Percentiles rank a stretch among this genome's conserved stretches.
Evolutionary conservation across 2,888 invertebrate genomes (phyloP).

Genomic region (Tetranychus truncatus): DNA sequence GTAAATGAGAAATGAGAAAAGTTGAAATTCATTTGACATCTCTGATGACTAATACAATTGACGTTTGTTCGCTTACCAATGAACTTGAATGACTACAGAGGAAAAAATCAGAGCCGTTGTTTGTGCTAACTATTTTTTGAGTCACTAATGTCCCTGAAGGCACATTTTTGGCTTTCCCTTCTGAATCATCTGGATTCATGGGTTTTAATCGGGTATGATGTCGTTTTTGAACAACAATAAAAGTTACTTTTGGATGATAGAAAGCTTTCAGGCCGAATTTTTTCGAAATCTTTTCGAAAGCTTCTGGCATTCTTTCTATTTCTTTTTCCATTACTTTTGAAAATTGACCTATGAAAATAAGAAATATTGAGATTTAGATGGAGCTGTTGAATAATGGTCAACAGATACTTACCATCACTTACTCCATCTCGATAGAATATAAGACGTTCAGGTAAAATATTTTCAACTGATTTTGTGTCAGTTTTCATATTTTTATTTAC

Average conservation of each 20-base stretch:
- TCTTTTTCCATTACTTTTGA: background rate
- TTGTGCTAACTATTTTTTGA: conserved; percentile 59
- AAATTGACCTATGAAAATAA: conserved; percentile 31
- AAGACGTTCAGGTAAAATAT: conserved; percentile 48
- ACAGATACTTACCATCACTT: conserved; percentile 39
- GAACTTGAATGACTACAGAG: conserved; percentile 46
- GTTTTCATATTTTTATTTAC: background rate
- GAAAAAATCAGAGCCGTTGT: conserved; percentile 62
- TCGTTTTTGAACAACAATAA: conserved; percentile 82
- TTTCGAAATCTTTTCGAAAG: conserved; percentile 40
- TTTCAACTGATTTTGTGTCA: conserved; percentile 25
- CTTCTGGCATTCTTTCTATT: conserved; percentile 32
- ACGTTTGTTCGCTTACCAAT: conserved; percentile 29
- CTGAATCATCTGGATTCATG: conserved; percentile 1
- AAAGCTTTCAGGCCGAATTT: conserved; percentile 28
- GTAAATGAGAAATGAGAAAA: conserved; percentile 23
- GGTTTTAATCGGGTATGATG: conserved; percentile 66
- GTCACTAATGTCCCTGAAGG: conserved; percentile 74
- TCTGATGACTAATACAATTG: background rate
- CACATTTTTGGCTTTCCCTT: conserved; percentile 43
- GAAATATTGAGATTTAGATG: background rate
- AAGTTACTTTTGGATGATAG: conserved; percentile 59
- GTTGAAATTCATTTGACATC: no score
- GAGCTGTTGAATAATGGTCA: background rate
- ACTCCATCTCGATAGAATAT: conserved; percentile 62